Evolutionary conservation across 2,888 invertebrate genomes (phyloP).

Genomic region (Mythimna pallens): DNA sequence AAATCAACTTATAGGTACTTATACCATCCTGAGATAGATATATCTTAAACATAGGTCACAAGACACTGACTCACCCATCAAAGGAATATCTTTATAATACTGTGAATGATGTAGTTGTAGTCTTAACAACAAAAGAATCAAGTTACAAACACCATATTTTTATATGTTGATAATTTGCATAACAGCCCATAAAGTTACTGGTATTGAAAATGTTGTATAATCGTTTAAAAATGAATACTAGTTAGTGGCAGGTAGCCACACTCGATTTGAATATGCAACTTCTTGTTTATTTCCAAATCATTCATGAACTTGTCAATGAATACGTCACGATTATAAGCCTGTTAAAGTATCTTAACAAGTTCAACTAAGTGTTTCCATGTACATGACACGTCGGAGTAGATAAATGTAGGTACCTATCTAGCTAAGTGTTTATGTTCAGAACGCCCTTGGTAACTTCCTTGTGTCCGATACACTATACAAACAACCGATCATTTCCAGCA

Average conservation of each 20-base stretch:
- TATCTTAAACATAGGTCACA: slow-evolving; percentile 50
- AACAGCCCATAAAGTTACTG: slow-evolving; percentile 69
- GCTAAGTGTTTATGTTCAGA: slow-evolving; percentile 37
- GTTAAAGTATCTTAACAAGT: slow-evolving; percentile 31
- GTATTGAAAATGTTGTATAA: slow-evolving; percentile 71
- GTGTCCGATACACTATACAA: slow-evolving; percentile 55
- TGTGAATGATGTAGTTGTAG: slow-evolving; percentile 59
- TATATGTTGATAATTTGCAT: slow-evolving; percentile 75
- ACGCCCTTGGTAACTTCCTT: slow-evolving; percentile 63
- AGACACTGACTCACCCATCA: slow-evolving; percentile 53
- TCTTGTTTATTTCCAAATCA: slow-evolving; percentile 66
- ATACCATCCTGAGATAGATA: slow-evolving; percentile 16
- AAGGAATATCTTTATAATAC: slow-evolving; percentile 63
- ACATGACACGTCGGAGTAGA: slow-evolving; percentile 41
- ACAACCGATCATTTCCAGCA: slow-evolving; percentile 55
- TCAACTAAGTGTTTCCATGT: slow-evolving; percentile 21
- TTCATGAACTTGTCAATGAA: slow-evolving; percentile 68
- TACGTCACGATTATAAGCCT: slow-evolving; percentile 47
- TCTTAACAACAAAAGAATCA: slow-evolving; percentile 61
- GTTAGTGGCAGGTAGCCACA: slow-evolving; percentile 59
- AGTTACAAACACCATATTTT: slow-evolving; percentile 70
- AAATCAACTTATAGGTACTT: slow-evolving; percentile 25
- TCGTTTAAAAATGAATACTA: slow-evolving; percentile 66
- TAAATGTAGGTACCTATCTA: slow-evolving; percentile 14
- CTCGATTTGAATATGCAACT: slow-evolving; percentile 68